Base-by-base conservation (phyloP, 1,140 invertebrate species). In the Microplitis demolitor region DNA sequence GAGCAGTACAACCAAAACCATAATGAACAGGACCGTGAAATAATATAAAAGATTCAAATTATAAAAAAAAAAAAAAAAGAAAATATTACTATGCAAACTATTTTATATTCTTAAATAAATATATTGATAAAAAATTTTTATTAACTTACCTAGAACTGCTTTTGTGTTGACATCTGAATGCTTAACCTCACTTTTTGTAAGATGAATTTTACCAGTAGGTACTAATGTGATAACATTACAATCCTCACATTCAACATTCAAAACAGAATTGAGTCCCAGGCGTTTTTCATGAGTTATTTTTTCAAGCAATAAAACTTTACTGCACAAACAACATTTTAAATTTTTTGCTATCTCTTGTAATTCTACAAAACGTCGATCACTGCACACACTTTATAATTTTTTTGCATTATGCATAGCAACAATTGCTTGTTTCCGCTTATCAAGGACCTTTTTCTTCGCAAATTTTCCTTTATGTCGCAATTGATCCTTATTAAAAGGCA, bases 311-410 rank as follows among this genome's bases (percentile, higher is more conserved):
- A 74, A 37, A 3, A 67, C n/a, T 33, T 67, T 9, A 34, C 50
- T 31, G 35, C 63, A 76, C 6, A 61, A 66, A 34, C 24, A 35
- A 66, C 68, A 73, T 53, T 71, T 70, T 51, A 74, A 61, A 74
- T 74, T 74, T 66, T 66, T 66, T 6, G 16, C 72, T 16, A 74
- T 63, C 16, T 56, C 56, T 8, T 4, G 14, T 8, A 73, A 16
- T 13, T 73, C 58, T 51, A 72, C 63, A 66, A 76, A 37, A 13
- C 71, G 62, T 66, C 51, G 13, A 45, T 67, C 71, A n/a, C 11
- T 2, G 31, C 56, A 58, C 16, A 58, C 9, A 54, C 4, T 16
- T 54, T 54, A 1, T 37, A 45, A 31, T 24, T 61, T n/a, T 54
- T 54, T 54, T 0, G 2, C 14, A 0, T 16, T 54, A 2, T 4